These are phyloP conservation scores for Heterohyrax brucei DNA, from an alignment of 2,797 vertebrate species.

Conservation along the genomic window DNA sequence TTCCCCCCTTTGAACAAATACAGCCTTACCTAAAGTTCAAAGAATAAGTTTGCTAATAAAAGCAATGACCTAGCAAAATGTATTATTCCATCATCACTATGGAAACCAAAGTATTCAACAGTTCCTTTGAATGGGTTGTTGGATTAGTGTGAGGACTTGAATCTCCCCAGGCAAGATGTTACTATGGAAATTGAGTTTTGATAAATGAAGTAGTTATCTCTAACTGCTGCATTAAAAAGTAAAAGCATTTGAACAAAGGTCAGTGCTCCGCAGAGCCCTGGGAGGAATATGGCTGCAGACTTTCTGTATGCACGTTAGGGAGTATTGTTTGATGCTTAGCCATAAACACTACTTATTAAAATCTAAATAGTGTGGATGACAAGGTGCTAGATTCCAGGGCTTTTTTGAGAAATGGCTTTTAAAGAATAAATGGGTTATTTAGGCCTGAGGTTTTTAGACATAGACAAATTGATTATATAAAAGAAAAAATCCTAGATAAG, in stretches of 20 bases:
- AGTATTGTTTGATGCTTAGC: slow-evolving; percentile 12
- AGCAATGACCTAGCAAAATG: slow-evolving; percentile 88
- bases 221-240: slow-evolving; percentile 88
- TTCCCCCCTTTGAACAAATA: slow-evolving; percentile 63
- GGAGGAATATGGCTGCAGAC: slow-evolving; percentile 66
- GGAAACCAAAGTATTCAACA: slow-evolving; percentile 88
- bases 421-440: slow-evolving; percentile 71
- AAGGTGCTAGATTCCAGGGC: background rate
- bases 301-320: slow-evolving; percentile 58
- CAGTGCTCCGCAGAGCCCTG: slow-evolving; percentile 80
- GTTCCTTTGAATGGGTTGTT: slow-evolving; percentile 86
- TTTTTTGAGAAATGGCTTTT: slow-evolving; percentile 67
- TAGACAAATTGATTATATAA: slow-evolving; percentile 25
- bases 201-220: slow-evolving; percentile 90
- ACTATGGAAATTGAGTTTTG: slow-evolving; percentile 91
- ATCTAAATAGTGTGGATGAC: background rate
- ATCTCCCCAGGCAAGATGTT: slow-evolving; percentile 89
- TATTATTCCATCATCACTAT: slow-evolving; percentile 87
- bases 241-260: slow-evolving; percentile 88
- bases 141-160: slow-evolving; percentile 87
- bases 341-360: slow-evolving; percentile 59
- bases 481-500: background rate
- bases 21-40: slow-evolving; percentile 84
- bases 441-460: slow-evolving; percentile 25
- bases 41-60: slow-evolving; percentile 85